These are phyloP conservation scores for Tadarida brasiliensis DNA, from an alignment of 2,797 vertebrate genomes.

Conservation along the genomic window DNA sequence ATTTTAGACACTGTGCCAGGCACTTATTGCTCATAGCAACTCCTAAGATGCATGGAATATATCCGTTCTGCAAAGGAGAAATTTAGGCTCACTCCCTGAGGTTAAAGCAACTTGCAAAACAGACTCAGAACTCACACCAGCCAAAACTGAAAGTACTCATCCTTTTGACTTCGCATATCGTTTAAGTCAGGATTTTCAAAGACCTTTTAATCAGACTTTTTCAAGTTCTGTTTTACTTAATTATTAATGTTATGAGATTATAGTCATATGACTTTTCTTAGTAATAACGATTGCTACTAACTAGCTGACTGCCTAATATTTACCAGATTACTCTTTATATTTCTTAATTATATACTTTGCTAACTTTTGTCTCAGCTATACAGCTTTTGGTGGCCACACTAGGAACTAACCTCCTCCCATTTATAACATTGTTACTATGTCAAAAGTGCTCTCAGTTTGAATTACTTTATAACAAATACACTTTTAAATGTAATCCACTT, in stretches of 20 bases:
- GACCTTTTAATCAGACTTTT: not conserved
- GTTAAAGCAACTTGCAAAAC: constrained; percentile 39
- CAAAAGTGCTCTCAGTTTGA: constrained; percentile 20
- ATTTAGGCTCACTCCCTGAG: not conserved
- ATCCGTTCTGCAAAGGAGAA: not conserved
- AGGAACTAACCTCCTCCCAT: not conserved
- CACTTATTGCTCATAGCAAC: not conserved
- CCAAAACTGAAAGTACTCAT: constrained; percentile 54
- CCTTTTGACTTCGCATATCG: not conserved
- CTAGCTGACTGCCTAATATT: not conserved
- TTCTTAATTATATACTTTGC: not conserved
- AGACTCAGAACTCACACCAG: constrained; percentile 36
- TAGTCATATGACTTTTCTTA: not conserved
- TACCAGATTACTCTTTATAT: not conserved
- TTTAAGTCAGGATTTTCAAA: constrained; percentile 21
- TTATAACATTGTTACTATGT: constrained; percentile 25
- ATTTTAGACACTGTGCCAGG: not conserved
- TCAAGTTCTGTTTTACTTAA: constrained; percentile 16
- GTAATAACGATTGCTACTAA: not conserved
- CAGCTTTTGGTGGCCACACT: not conserved
- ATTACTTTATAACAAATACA: constrained; percentile 50
- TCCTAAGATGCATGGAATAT: not conserved
- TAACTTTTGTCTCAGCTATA: not conserved
- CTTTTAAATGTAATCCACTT: constrained; percentile 17
- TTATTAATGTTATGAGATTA: not conserved